Conservation (phyloP, 2,113 vertebrate species). For the Potamarius usumacintae region DNA sequence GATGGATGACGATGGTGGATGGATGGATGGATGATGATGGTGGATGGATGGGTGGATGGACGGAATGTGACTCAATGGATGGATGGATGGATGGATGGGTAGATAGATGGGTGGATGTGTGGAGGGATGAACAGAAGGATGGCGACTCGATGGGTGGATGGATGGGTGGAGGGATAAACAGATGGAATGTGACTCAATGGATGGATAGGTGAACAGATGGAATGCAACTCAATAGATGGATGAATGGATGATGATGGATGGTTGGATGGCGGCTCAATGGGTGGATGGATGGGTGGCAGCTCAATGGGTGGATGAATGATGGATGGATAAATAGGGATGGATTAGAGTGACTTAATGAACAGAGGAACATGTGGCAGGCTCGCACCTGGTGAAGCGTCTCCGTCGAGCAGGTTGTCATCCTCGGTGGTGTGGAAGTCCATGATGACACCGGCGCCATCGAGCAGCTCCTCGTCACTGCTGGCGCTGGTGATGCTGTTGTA, state of each 20-base stretch:
- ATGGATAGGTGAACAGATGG: not conserved
- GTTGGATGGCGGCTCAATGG: not conserved
- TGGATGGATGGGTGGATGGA: too few species aligned
- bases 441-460: constrained; percentile 92
- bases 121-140: too few species aligned
- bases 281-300: too few species aligned
- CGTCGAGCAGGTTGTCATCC: constrained; percentile 96
- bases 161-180: too few species aligned
- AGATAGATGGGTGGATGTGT: too few species aligned
- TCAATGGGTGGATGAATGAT: not conserved
- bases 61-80: too few species aligned
- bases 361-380: not conserved
- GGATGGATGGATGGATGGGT: too few species aligned
- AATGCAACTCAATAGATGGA: not conserved
- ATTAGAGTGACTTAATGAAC: not conserved
- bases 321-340: too few species aligned
- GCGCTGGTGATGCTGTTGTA: constrained; percentile 99
- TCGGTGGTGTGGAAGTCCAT: constrained; percentile 99
- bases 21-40: too few species aligned
- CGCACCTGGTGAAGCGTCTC: constrained; percentile 89
- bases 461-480: constrained; percentile 97
- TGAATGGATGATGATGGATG: not conserved
- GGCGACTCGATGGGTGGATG: too few species aligned
- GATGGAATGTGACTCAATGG: not conserved
- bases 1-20: too few species aligned